Percentiles rank a stretch among this genome's conserved stretches.
Evolutionary conservation across 2,888 invertebrate genomes (phyloP).

Genomic region (Dendrolimus houi): DNA sequence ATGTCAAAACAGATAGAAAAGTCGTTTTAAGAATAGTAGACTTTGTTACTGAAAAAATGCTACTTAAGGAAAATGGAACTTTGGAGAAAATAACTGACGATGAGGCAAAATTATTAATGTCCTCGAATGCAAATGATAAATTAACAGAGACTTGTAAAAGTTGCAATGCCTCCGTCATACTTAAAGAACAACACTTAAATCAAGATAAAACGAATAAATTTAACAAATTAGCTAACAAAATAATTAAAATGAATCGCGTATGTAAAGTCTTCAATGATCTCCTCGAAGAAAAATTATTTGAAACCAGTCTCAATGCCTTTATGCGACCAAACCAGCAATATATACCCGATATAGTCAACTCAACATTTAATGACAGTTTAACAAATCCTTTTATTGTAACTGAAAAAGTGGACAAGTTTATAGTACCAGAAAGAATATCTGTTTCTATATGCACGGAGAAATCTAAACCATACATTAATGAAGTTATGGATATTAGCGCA

Average conservation of each 20-base stretch:
- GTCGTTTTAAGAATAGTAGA: constrained; percentile 71
- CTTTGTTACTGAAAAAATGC: constrained; percentile 75
- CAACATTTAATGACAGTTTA: constrained; percentile 47
- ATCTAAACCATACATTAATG: constrained; percentile 17
- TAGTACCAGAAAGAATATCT: constrained; percentile 56
- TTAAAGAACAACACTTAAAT: constrained; percentile 6
- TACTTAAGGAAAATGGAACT: constrained; percentile 67
- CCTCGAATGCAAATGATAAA: constrained; percentile 29
- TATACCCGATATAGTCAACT: constrained; percentile 67
- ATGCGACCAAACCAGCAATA: constrained; percentile 28
- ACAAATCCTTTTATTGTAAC: constrained; percentile 30
- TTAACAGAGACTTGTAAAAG: not conserved
- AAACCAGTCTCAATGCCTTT: constrained; percentile 15
- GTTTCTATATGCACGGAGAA: constrained; percentile 54
- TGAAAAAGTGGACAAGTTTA: constrained; percentile 44
- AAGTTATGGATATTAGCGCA: constrained; percentile 4
- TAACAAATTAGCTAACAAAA: constrained; percentile 36
- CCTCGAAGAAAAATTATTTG: constrained; percentile 21
- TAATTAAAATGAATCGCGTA: constrained; percentile 45
- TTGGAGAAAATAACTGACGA: constrained; percentile 64
- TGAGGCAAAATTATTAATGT: constrained; percentile 56
- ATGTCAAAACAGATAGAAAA: constrained; percentile 60
- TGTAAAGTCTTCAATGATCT: constrained; percentile 43
- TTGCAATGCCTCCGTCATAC: not conserved
- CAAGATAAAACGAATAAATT: constrained; percentile 29